These are phyloP conservation scores for Egretta garzetta DNA, from an alignment of 2,113 vertebrate species.

Conservation along the genomic window DNA sequence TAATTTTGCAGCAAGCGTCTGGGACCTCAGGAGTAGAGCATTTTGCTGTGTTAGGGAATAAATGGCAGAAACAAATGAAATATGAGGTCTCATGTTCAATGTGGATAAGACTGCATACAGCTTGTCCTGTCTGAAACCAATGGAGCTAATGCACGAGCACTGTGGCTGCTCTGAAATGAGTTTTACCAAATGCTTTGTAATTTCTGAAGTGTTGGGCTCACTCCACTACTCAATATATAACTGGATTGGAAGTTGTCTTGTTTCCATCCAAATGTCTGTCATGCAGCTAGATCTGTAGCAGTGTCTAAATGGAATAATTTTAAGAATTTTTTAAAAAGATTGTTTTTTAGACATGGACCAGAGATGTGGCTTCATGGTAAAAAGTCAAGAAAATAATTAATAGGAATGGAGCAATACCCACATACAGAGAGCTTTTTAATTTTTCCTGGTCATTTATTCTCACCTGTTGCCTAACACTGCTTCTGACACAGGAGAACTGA, in stretches of 20 bases:
- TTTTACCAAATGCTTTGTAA: background rate
- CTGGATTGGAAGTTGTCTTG: background rate
- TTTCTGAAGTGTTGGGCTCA: background rate
- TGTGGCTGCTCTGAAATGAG: background rate
- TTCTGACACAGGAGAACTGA: background rate
- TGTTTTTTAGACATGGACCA: background rate
- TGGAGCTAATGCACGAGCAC: background rate
- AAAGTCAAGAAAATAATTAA: background rate
- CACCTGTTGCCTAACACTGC: background rate
- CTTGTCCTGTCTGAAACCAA: background rate
- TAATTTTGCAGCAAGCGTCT: background rate
- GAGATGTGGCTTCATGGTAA: background rate
- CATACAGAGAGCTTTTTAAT: background rate
- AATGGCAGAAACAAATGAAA: background rate
- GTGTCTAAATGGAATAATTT: background rate
- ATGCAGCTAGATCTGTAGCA: background rate
- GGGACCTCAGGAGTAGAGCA: background rate
- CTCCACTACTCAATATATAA: background rate
- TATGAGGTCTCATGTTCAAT: accelerated
- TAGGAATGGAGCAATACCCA: background rate
- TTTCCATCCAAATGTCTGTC: background rate
- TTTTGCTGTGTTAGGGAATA: background rate
- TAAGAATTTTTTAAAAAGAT: background rate
- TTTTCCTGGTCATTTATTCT: background rate
- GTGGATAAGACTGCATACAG: background rate